Evolutionary conservation across 2,113 vertebrate species (phyloP).

Genomic region (Delphinapterus leucas): DNA sequence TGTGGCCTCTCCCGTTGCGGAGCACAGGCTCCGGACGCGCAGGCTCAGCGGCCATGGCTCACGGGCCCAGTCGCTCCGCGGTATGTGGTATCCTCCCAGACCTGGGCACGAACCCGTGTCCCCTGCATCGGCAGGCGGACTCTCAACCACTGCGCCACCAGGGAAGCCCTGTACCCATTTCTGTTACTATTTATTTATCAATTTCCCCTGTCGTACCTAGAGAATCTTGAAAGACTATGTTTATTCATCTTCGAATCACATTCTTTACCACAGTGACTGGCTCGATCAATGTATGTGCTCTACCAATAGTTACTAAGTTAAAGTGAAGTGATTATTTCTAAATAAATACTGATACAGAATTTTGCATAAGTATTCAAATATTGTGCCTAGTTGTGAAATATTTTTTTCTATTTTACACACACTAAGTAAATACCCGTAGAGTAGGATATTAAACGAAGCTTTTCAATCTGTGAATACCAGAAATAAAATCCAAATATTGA

Average conservation of each 20-base stretch:
- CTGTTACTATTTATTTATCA: background rate
- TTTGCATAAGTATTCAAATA: background rate
- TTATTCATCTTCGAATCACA: background rate
- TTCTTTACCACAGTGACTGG: background rate
- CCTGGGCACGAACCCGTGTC: too few relatives aligned
- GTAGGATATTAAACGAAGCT: background rate
- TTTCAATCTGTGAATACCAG: background rate
- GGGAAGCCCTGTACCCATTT: background rate
- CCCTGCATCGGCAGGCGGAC: too few relatives aligned
- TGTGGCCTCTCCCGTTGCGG: too few relatives aligned
- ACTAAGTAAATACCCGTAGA: background rate
- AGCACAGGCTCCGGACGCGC: too few relatives aligned
- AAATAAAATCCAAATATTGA: background rate
- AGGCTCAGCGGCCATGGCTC: too few relatives aligned
- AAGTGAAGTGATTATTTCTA: background rate
- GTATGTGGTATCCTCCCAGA: too few relatives aligned
- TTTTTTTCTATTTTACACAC: background rate
- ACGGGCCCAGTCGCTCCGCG: too few relatives aligned
- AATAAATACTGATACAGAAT: background rate
- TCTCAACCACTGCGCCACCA: too few relatives aligned
- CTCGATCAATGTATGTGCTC: background rate
- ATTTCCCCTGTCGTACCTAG: background rate
- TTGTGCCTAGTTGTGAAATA: background rate
- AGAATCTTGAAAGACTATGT: background rate
- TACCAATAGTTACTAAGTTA: background rate